phyloP scores from a whole-genome alignment of 2,797 vertebrate genomes.

The Rhinogobio ventralis region DNA sequence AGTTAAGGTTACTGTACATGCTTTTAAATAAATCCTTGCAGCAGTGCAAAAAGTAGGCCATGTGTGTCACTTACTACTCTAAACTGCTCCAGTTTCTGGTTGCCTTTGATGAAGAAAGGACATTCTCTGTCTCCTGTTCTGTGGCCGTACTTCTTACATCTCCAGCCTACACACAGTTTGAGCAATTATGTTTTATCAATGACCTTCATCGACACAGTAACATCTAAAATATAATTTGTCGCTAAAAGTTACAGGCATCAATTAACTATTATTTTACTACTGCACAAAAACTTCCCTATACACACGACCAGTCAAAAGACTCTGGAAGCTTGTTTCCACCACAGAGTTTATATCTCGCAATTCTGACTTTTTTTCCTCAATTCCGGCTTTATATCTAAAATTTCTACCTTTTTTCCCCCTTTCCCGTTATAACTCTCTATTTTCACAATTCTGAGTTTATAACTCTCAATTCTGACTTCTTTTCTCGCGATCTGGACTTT shows the following conservation, averaged over 20 bases:
- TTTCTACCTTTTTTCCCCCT: too few relatives aligned
- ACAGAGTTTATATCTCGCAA: too few relatives aligned
- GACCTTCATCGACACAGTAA: neutral
- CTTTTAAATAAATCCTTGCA: neutral
- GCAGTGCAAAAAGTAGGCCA: neutral
- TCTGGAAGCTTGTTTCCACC: neutral
- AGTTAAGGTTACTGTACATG: neutral
- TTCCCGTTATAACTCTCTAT: too few relatives aligned
- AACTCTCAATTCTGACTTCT: too few relatives aligned
- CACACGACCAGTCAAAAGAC: neutral
- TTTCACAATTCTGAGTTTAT: too few relatives aligned
- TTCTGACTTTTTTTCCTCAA: too few relatives aligned
- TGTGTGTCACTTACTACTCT: slow-evolving; percentile 86
- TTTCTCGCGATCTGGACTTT: too few relatives aligned
- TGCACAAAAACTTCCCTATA: neutral
- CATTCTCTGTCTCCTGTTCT: slow-evolving; percentile 93
- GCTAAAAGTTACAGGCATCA: neutral
- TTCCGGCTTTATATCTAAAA: too few relatives aligned
- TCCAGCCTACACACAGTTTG: slow-evolving; percentile 83
- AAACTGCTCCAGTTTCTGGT: slow-evolving; percentile 98
- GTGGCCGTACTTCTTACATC: slow-evolving; percentile 94
- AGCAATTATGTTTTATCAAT: neutral
- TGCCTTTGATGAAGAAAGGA: slow-evolving; percentile 97
- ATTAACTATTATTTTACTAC: neutral
- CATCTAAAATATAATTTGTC: neutral